Percentiles rank a stretch among this genome's conserved stretches.
Evolutionary conservation across 1,140 invertebrate genomes (phyloP).

Genomic region (Rhopalosiphum padi): DNA sequence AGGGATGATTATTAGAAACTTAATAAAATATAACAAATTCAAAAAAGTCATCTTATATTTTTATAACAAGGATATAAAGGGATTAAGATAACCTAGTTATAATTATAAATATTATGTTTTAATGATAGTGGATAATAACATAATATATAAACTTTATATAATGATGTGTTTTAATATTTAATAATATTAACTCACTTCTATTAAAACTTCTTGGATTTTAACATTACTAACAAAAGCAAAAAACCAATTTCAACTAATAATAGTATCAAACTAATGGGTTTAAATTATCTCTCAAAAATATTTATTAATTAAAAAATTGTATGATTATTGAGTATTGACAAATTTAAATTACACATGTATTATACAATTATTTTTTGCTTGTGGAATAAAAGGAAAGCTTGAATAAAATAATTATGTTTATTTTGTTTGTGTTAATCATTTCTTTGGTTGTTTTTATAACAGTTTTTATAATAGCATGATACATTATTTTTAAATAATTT

Average conservation of each 20-base stretch:
- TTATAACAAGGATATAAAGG: not conserved
- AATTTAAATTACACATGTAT: not conserved
- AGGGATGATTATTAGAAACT: not conserved
- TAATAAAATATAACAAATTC: conserved; percentile 8
- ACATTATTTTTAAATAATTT: conserved; percentile 28
- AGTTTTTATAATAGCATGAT: conserved; percentile 7
- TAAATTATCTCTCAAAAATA: too few species aligned
- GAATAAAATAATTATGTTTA: not conserved
- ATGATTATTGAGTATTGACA: not conserved
- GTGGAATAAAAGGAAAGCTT: not conserved
- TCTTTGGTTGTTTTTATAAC: conserved; percentile 32
- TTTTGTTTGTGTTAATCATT: conserved; percentile 25
- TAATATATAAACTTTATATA: not conserved
- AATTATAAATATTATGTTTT: not conserved
- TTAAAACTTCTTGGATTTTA: not conserved
- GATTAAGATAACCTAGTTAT: not conserved
- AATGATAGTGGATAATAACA: not conserved
- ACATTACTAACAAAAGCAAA: not conserved
- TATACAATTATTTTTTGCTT: conserved; percentile 15
- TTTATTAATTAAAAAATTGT: too few species aligned
- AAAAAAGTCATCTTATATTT: not conserved
- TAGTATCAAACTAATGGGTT: not conserved
- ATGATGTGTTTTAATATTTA: not conserved
- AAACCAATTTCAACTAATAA: not conserved
- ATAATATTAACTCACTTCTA: not conserved